These are phyloP conservation scores for Lethenteron reissneri DNA, from an alignment of 2,113 vertebrate species.

Conservation along the genomic window DNA sequence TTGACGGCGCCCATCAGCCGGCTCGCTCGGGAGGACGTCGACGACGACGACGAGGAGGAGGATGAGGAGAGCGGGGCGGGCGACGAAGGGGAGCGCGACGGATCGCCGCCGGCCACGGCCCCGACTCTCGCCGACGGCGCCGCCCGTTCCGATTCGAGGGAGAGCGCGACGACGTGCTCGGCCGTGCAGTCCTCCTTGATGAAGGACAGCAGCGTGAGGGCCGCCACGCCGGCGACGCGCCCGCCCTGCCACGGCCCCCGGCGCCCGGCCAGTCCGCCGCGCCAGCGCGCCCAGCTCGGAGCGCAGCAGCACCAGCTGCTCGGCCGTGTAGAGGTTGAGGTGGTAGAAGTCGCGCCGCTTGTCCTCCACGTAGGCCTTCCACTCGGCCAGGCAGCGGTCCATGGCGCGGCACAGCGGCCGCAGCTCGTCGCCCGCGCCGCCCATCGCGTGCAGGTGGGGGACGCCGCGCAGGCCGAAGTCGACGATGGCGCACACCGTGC, in stretches of 20 bases:
- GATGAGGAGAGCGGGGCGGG: no score
- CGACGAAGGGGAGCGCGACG: no score
- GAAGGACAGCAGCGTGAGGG: conserved; percentile 23
- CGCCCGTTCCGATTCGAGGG: no score
- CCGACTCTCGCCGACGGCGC: no score
- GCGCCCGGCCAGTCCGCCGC: conserved; percentile 12
- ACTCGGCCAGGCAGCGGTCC: conserved; percentile 41
- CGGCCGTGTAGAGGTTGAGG: conserved; percentile 30
- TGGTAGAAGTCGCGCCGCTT: conserved; percentile 42
- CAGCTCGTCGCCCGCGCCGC: conserved; percentile 27
- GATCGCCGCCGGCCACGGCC: no score
- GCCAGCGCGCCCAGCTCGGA: conserved; percentile 20
- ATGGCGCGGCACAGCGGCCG: conserved; percentile 45
- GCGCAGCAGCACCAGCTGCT: conserved; percentile 30
- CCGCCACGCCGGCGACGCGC: conserved; percentile 7
- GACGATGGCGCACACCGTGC: conserved; percentile 22
- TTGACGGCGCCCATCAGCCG: no score
- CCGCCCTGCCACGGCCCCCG: background rate
- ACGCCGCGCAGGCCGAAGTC: conserved; percentile 29
- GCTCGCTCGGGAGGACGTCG: no score
- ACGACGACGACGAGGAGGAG: no score
- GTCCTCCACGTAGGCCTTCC: conserved; percentile 39
- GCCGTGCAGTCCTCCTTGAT: conserved; percentile 21
- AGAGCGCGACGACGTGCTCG: conserved; percentile 15
- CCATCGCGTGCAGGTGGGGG: conserved; percentile 21